Percentiles rank a stretch among this genome's conserved stretches.
These are phyloP conservation scores for Myrmophylax atrothorax DNA, from an alignment of 2,113 vertebrate genomes.

Conservation along the genomic window DNA sequence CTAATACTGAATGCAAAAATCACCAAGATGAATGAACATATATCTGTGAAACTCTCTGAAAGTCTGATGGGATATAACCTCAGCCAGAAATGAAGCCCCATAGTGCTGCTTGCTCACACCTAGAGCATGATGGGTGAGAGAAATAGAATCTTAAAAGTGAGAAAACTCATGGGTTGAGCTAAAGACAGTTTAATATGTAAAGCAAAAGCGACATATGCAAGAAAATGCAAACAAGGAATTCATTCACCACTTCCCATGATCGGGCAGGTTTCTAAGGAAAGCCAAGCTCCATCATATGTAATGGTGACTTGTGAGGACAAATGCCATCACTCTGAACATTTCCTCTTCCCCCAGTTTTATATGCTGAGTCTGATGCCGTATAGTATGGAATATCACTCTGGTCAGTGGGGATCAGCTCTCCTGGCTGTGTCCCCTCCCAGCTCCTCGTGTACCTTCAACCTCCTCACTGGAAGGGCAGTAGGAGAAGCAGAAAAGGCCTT, in stretches of 20 bases:
- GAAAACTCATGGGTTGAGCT: rapidly evolving
- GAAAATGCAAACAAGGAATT: not conserved
- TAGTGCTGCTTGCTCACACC: not conserved
- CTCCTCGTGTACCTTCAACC: not conserved
- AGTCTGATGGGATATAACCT: not conserved
- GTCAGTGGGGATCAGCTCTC: not conserved
- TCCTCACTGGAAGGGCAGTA: rapidly evolving
- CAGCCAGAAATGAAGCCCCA: not conserved
- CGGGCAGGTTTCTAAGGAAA: not conserved
- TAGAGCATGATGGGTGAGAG: rapidly evolving
- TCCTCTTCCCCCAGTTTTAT: not conserved
- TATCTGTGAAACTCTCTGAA: not conserved
- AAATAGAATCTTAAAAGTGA: not conserved
- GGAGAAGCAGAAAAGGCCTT: not conserved
- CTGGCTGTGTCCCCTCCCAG: not conserved
- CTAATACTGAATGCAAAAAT: not conserved
- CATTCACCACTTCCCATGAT: not conserved
- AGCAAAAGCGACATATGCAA: not conserved
- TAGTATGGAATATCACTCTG: not conserved
- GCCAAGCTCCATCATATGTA: rapidly evolving
- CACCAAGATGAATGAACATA: not conserved
- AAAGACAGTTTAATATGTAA: not conserved
- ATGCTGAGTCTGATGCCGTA: not conserved
- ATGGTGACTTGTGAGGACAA: not conserved
- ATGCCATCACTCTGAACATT: rapidly evolving